phyloP scores from a whole-genome alignment of 1,140 invertebrate species.

The Mya arenaria region DNA sequence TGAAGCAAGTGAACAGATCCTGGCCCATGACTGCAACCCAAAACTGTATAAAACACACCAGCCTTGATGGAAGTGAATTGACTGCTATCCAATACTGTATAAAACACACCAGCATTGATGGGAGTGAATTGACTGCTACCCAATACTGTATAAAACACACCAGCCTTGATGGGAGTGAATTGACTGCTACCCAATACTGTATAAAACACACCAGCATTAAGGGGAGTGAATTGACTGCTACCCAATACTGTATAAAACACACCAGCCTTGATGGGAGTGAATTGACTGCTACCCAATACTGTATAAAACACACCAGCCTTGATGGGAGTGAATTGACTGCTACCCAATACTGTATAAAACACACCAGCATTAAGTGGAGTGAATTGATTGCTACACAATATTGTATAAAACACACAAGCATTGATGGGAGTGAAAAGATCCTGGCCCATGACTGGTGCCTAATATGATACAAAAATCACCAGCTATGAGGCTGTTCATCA shows the following conservation, averaged over 20 bases:
- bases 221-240: neutral
- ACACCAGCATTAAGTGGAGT: no score
- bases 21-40: constrained; percentile 5
- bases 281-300: neutral
- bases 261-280: neutral
- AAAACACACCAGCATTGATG: neutral
- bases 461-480: no score
- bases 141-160: neutral
- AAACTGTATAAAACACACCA: neutral
- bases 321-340: no score
- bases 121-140: neutral
- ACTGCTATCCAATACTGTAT: neutral
- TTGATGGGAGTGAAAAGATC: no score
- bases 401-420: no score
- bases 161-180: neutral
- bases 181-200: neutral
- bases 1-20: constrained; percentile 21
- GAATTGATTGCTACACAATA: no score
- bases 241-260: neutral
- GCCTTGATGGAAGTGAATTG: neutral
- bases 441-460: no score
- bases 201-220: neutral
- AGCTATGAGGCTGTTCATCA: no score
- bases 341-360: no score
- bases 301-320: neutral